Percentiles rank a stretch among this genome's conserved stretches.
Evolutionary conservation across 2,113 vertebrate genomes (phyloP).

Genomic region (Mugil cephalus): DNA sequence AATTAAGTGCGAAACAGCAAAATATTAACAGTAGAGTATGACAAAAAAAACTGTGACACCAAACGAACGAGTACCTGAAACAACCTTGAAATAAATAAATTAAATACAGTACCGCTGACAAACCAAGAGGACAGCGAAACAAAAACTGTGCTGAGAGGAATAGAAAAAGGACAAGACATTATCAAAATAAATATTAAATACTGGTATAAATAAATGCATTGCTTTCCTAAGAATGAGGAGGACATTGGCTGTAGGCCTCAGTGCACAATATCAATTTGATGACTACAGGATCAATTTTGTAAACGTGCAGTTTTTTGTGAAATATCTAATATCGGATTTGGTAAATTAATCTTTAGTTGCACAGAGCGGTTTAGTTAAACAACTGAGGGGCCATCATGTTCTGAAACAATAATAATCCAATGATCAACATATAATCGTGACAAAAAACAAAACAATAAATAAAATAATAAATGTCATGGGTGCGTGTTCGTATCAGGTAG

Average conservation of each 20-base stretch:
- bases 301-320: neutral
- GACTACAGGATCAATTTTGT: conserved; percentile 24
- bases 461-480: conserved; percentile 55
- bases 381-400: conserved; percentile 36
- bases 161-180: conserved; percentile 65
- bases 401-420: conserved; percentile 51
- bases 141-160: conserved; percentile 74
- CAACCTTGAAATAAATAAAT: conserved; percentile 84
- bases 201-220: conserved; percentile 85
- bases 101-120: conserved; percentile 80
- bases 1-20: conserved; percentile 86
- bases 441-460: conserved; percentile 76
- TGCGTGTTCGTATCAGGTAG: conserved; percentile 77
- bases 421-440: conserved; percentile 44
- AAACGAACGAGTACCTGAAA: conserved; percentile 77
- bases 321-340: conserved; percentile 53
- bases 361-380: conserved; percentile 1
- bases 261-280: conserved; percentile 56
- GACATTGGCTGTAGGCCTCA: conserved; percentile 59
- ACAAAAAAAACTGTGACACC: conserved; percentile 76
- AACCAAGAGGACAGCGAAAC: conserved; percentile 70
- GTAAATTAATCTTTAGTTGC: conserved; percentile 39
- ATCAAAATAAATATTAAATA: conserved; percentile 90
- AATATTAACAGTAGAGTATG: conserved; percentile 82
- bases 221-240: conserved; percentile 63